Percentiles rank a stretch among this genome's conserved stretches.
phyloP scores from a whole-genome alignment of 30 jellyfish, hydroid and myxozoan species.

The Pelagia noctiluca region DNA sequence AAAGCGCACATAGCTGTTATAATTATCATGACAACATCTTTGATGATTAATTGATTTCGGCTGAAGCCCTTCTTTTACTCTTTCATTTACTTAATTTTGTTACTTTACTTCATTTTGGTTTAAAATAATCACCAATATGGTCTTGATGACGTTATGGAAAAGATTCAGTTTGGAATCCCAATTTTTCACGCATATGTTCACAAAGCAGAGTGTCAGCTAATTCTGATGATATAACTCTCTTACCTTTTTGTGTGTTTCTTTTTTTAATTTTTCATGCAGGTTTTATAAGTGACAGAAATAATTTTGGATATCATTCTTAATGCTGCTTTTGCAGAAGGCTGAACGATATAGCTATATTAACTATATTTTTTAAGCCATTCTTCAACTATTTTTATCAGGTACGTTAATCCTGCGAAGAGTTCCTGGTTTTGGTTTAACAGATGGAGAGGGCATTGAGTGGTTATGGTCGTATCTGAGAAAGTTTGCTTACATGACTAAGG shows the following conservation, averaged over 20 bases:
- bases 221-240: not conserved
- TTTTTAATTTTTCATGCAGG: not conserved
- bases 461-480: constrained; percentile 58
- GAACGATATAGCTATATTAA: too few species aligned
- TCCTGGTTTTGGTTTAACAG: constrained; percentile 50
- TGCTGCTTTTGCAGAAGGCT: too few species aligned
- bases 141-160: not conserved
- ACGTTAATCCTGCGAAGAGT: constrained; percentile 10
- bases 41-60: too few species aligned
- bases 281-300: not conserved
- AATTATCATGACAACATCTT: too few species aligned
- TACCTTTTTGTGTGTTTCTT: not conserved
- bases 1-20: too few species aligned
- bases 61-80: too few species aligned
- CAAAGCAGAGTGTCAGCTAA: constrained; percentile 51
- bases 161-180: constrained; percentile 59
- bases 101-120: not conserved
- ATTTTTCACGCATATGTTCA: constrained; percentile 58
- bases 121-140: not conserved
- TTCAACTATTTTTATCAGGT: not conserved
- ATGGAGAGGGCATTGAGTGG: constrained; percentile 73
- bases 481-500: constrained; percentile 58
- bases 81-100: not conserved
- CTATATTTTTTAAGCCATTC: not conserved
- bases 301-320: not conserved